These are phyloP conservation scores for Tetropium fuscum DNA, from an alignment of 2,888 invertebrate genomes.

Conservation along the genomic window DNA sequence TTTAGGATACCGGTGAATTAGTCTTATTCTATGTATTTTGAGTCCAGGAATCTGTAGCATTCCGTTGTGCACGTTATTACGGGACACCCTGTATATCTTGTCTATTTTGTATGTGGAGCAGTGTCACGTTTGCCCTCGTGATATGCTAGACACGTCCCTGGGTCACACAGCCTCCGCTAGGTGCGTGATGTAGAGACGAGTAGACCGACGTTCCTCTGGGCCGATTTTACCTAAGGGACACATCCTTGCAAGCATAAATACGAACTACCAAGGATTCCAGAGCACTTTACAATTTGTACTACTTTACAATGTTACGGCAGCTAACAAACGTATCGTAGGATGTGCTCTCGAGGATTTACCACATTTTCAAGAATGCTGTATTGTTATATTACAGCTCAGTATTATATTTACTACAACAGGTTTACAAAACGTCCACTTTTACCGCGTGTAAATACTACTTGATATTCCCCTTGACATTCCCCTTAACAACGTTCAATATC, in stretches of 20 bases:
- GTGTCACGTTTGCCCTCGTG: slow-evolving; percentile 27
- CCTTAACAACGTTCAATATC: too few relatives aligned
- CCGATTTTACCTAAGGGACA: slow-evolving; percentile 43
- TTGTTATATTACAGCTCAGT: not conserved
- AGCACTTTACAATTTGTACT: slow-evolving; percentile 37
- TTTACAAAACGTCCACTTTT: slow-evolving; percentile 17
- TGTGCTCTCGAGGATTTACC: slow-evolving; percentile 9
- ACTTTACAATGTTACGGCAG: slow-evolving; percentile 24
- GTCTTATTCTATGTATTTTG: too few relatives aligned
- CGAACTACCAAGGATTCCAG: slow-evolving; percentile 30
- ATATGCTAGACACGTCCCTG: slow-evolving; percentile 44
- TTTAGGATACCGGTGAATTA: too few relatives aligned
- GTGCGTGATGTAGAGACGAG: slow-evolving; percentile 45
- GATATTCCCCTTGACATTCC: too few relatives aligned
- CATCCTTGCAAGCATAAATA: slow-evolving; percentile 41
- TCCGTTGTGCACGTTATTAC: too few relatives aligned
- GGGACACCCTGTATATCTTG: too few relatives aligned
- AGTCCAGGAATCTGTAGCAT: too few relatives aligned
- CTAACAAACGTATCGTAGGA: slow-evolving; percentile 13
- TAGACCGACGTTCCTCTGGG: slow-evolving; percentile 38
- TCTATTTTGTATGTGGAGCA: slow-evolving; percentile 28
- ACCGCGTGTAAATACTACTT: too few relatives aligned
- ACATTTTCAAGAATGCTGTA: not conserved
- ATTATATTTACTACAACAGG: slow-evolving; percentile 17
- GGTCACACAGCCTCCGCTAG: slow-evolving; percentile 43